phyloP scores from a whole-genome alignment of 2,113 vertebrate genomes.

The Ophiodon elongatus region DNA sequence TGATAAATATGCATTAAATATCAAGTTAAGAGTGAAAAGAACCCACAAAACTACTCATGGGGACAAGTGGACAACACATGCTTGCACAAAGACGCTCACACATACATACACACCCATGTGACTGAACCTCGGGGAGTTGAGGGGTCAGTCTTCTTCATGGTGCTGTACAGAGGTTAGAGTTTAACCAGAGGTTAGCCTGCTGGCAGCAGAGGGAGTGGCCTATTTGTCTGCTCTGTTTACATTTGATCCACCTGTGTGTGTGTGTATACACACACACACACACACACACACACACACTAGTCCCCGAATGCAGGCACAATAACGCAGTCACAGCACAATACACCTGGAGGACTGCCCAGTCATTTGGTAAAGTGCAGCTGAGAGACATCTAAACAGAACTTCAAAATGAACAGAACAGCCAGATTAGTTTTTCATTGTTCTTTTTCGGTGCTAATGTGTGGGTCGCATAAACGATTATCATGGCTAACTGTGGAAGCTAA shows the following conservation, averaged over 20 bases:
- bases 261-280: neutral
- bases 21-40: slow-evolving; percentile 7
- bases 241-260: slow-evolving; percentile 22
- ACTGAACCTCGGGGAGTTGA: neutral
- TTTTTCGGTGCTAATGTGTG: neutral
- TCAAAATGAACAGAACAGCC: neutral
- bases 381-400: neutral
- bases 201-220: slow-evolving; percentile 50
- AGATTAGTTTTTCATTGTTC: neutral
- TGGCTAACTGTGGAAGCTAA: neutral
- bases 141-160: slow-evolving; percentile 34
- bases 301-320: slow-evolving; percentile 35
- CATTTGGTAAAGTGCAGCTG: neutral
- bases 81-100: neutral
- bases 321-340: slow-evolving; percentile 38
- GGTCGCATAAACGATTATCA: neutral
- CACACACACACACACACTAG: neutral
- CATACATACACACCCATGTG: neutral
- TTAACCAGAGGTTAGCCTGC: slow-evolving; percentile 5
- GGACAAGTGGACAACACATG: slow-evolving; percentile 22
- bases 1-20: neutral
- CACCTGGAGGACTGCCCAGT: neutral
- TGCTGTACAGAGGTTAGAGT: slow-evolving; percentile 26
- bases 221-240: slow-evolving; percentile 54
- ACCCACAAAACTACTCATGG: slow-evolving; percentile 21